These are phyloP conservation scores for Axis porcinus DNA, from an alignment of 2,113 vertebrate genomes.

Conservation along the genomic window DNA sequence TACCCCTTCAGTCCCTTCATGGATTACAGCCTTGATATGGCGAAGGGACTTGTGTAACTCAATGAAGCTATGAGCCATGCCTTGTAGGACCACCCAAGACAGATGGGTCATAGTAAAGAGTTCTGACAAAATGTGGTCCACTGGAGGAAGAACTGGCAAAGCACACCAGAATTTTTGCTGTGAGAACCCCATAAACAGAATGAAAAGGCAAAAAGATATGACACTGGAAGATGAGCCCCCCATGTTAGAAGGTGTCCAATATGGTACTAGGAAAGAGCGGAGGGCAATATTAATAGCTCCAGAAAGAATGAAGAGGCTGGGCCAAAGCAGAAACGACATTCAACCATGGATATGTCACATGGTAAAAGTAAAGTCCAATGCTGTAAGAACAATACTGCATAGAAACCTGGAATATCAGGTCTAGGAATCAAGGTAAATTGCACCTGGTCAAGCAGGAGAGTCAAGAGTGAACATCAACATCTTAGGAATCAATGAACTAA, in stretches of 20 bases:
- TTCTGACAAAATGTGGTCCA: neutral
- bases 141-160: neutral
- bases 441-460: neutral
- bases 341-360: neutral
- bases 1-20: neutral
- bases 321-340: neutral
- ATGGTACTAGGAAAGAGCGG: accelerated
- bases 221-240: neutral
- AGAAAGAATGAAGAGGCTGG: neutral
- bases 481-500: neutral
- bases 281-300: neutral
- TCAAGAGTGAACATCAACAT: neutral
- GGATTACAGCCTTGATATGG: neutral
- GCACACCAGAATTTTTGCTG: neutral
- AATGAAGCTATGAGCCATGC: neutral
- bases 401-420: neutral
- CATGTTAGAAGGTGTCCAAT: neutral
- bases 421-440: neutral
- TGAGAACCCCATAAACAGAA: neutral
- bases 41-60: neutral
- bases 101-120: neutral
- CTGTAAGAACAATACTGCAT: neutral
- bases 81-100: neutral
- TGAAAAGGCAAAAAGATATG: neutral
- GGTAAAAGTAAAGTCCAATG: neutral